Base-by-base conservation (phyloP, 2,888 invertebrate species). In the Caenorhabditis macrosperma region DNA sequence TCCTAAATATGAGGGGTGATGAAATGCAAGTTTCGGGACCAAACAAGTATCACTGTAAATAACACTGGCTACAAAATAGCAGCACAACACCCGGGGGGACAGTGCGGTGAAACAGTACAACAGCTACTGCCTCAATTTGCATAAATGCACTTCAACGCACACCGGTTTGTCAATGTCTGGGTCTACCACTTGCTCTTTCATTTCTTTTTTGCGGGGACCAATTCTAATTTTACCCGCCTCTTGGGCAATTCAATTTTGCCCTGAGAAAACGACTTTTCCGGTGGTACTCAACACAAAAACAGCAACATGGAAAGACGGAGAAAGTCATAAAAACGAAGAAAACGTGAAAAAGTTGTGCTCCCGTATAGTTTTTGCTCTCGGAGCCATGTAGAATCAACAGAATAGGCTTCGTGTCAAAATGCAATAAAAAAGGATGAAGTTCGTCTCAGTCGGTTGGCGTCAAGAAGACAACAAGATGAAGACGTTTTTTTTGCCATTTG, bases 341-440 rank as follows among this genome's bases (percentile, higher is more conserved):
- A 3, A 46, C n/a, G 20, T 17, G 15, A 15, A 10, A 44, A 44
- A 44, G 44, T 17, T 17, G n/a, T n/a, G 17, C 17, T 17, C 6
- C 33, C 9, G 5, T 9, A 44, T 9, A 38, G 38, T 44, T 44
- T 44, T 44, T 3, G 38, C 9, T 38, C 38, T 38, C 38, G 38
- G 5, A 44, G 20, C 17, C n/a, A n/a, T n/a, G n/a, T n/a, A 44
- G 17, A 44, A 44, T 17, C 3, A 17, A 33, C 33, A 33, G 9
- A 33, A 33, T 33, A 3, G 7, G 44, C 48, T 72, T 55, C 72
- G 72, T 72, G 72, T 63, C 72, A 28, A 61, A 72, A 72, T 72
- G 63, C 72, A 55, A 72, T 72, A 63, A 61, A 54, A 68, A 60
- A 52, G 46, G 17, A 60, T 52, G 54, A 60, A 71, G 61, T 61